Percentiles rank a stretch among this genome's conserved stretches.
phyloP scores from a whole-genome alignment of 2,113 vertebrate species.

The Centrocercus urophasianus region DNA sequence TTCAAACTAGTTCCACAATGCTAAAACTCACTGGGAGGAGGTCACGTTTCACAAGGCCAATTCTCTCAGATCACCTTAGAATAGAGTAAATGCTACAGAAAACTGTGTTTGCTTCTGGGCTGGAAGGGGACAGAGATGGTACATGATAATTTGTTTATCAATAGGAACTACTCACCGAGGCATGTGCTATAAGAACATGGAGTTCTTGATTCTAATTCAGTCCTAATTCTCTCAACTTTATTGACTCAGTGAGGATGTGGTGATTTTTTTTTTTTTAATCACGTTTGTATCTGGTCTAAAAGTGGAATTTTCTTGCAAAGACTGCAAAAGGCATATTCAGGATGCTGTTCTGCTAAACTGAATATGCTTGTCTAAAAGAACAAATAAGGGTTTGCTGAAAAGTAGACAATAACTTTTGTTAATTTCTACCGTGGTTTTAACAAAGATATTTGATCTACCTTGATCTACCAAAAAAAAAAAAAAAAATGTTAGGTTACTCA shows the following conservation, averaged over 20 bases:
- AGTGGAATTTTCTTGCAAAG: neutral
- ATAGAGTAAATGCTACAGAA: neutral
- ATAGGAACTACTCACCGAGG: neutral
- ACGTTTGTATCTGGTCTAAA: neutral
- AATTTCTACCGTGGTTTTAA: neutral
- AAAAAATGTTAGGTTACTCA: rapidly evolving
- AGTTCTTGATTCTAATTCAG: neutral
- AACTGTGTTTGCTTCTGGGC: neutral
- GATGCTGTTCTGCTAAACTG: neutral
- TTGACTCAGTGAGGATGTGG: neutral
- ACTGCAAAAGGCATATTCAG: neutral
- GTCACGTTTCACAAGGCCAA: neutral
- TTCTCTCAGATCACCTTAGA: neutral
- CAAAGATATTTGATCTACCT: neutral
- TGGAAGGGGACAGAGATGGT: neutral
- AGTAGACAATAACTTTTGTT: neutral
- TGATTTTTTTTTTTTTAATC: neutral
- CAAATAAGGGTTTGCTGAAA: neutral
- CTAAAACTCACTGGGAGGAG: neutral
- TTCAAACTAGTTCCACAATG: neutral
- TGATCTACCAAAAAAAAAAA: too few species aligned
- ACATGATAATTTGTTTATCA: neutral
- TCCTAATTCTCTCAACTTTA: neutral
- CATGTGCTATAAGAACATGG: neutral
- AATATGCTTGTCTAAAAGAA: neutral